Evolutionary conservation across 2,113 vertebrate genomes (phyloP), one percentile per base, ranked within the genome.

Genomic region (Scortum barcoo): DNA sequence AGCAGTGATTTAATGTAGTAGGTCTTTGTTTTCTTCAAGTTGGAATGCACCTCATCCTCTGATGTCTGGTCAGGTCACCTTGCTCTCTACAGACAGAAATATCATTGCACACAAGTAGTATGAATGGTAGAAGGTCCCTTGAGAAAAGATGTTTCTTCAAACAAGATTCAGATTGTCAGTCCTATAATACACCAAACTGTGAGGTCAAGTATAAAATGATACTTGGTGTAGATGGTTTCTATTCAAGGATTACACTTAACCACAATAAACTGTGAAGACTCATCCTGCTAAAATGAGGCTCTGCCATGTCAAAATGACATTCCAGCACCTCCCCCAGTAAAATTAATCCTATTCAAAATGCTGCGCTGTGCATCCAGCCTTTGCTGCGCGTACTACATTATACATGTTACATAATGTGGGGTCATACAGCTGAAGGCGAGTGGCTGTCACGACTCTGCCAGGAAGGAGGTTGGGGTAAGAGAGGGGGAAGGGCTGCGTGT

Each of bases 381-480:
- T 40, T 84, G 71, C 67, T 80, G 33, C 13, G 3, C 83, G 63
- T 80, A 63, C 72, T 80, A 67, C 19, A 16, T 63, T 51, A 71
- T 70, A 63, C 8, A 5, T 58, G 61, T 92, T 93, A 68, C 58
- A 63, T 92, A 94, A 93, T 70, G 13, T 65, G 76, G 73, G 78
- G 83, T 87, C 88, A 90, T 87, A 78, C 81, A 78, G 83, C 84
- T 84, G 82, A 85, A 82, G 86, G 87, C 65, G 33, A 84, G 70
- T 44, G 68, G 62, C 83, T 85, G 91, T 93, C 90, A 91, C 91
- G 86, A 93, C 80, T 89, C 76, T 24, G 28, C 62, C 53, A 53
- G 42, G 74, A 74, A 80, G 72, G 73, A 72, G 83, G 51, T 30
- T 61, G 30, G 63, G 56, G 42, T 48, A 38, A 62, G 50, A 26